A percentile compares a stretch with the other conserved stretches of the same genome.
Conservation (phyloP, 2,888 invertebrate species). For the Heliconius erato region DNA sequence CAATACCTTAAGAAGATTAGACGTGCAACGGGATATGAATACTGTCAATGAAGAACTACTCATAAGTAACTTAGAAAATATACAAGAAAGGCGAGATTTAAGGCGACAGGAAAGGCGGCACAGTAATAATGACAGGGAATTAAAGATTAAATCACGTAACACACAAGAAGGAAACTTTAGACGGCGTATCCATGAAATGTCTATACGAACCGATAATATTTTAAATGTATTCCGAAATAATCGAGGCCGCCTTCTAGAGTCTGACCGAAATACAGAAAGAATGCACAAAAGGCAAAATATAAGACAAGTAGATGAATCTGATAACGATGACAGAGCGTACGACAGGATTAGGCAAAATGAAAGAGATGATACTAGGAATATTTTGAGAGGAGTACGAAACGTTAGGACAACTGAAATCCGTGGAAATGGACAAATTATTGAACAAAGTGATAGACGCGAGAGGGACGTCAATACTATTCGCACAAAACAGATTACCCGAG, state of each 20-base stretch:
- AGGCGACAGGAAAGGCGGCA: neutral
- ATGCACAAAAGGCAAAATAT: neutral
- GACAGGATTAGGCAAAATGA: neutral
- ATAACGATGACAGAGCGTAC: neutral
- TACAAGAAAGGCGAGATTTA: neutral
- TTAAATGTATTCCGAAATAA: constrained; percentile 9
- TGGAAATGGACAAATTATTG: neutral
- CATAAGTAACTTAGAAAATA: neutral
- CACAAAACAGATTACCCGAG: too few relatives aligned
- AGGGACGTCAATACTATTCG: neutral
- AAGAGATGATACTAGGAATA: neutral
- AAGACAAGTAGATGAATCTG: neutral
- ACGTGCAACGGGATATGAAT: neutral
- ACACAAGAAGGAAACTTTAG: neutral
- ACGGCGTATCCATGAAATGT: neutral
- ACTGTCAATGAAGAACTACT: neutral
- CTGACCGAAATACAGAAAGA: neutral
- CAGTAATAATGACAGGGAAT: neutral
- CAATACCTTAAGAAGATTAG: neutral
- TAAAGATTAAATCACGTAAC: neutral
- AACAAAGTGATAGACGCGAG: neutral
- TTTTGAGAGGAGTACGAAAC: neutral
- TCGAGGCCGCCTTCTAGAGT: neutral
- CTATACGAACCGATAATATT: neutral
- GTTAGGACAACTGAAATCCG: constrained; percentile 9